These are phyloP conservation scores for Chelidonichthys spinosus DNA, from an alignment of 2,797 vertebrate genomes.

Conservation along the genomic window DNA sequence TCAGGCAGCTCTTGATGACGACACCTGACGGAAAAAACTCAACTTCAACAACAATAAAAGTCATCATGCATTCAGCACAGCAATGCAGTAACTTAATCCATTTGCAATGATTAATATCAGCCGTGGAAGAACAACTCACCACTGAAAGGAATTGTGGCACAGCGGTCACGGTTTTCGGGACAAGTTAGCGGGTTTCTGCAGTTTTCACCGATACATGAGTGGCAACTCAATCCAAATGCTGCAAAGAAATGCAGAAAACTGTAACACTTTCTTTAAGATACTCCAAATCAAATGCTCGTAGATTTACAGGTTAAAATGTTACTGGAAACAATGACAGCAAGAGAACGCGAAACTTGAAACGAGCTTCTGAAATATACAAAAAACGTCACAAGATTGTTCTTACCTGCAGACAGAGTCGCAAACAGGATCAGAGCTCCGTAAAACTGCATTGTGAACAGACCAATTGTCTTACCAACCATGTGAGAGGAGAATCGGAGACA, in stretches of 20 bases:
- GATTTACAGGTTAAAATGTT: background rate
- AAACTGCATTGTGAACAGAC: conserved; percentile 22
- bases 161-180: rapidly evolving
- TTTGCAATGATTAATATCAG: background rate
- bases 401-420: conserved; percentile 34
- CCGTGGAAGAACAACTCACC: conserved; percentile 7
- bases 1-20: background rate
- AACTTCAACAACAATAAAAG: background rate
- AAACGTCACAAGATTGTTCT: background rate
- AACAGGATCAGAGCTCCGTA: conserved; percentile 29
- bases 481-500: background rate
- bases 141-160: rapidly evolving
- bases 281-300: background rate
- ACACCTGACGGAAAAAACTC: background rate
- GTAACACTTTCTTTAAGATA: background rate
- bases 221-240: conserved; percentile 49
- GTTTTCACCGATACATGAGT: rapidly evolving
- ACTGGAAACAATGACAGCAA: background rate
- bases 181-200: rapidly evolving
- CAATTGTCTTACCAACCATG: too few species aligned
- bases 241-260: conserved; percentile 3
- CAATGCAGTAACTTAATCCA: background rate
- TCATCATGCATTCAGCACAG: background rate
- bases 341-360: background rate
- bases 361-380: background rate